Evolutionary conservation across 2,113 vertebrate species (phyloP), one percentile per base, ranked within the genome.

Genomic region (Tetrao urogallus): DNA sequence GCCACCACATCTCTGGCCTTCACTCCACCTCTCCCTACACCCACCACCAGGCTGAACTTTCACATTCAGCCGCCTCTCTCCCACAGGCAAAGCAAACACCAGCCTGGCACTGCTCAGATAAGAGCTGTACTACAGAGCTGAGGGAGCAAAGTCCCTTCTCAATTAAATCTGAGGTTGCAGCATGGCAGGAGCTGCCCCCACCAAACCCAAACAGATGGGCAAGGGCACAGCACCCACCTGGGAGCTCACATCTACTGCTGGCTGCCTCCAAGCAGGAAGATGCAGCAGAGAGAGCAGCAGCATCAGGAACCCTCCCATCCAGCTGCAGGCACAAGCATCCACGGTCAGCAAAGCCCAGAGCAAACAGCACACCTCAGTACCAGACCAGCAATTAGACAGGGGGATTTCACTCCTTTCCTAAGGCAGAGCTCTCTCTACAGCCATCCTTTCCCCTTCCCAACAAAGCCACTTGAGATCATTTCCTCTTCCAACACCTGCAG

Each of bases 91-190:
- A 90, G 74, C 94, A 98, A 97, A 97, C 96, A 97, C 58, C 91
- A 79, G 66, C 88, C 70, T 13, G 36, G 72, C 28, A 20, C 83
- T 12, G n/a, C 90, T 28, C 43, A 96, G 96, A 97, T 93, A 96
- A 96, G 90, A 58, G 60, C 67, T 34, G 18, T 11, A 78, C 66
- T 50, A 56, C 93, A 83, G 76, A 70, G 73, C 61, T 12, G 63
- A 74, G 52, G 92, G 96, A 89, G 81, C 96, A 97, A 97, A 97
- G 97, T 97, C 96, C 96, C 72, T 65, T 50, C 13, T 50, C 57
- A 1, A 6, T 4, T 34, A 82, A 67, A 40, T 1, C 9, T 1
- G 1, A 54, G 34, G 28, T 54, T 2, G 48, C 60, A 21, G 34
- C 2, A 1, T 30, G 5, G 3, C 0, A 0, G 66, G 40, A 65